Base-by-base conservation (phyloP, 2,113 vertebrate genomes). In the Cromileptes altivelis region DNA sequence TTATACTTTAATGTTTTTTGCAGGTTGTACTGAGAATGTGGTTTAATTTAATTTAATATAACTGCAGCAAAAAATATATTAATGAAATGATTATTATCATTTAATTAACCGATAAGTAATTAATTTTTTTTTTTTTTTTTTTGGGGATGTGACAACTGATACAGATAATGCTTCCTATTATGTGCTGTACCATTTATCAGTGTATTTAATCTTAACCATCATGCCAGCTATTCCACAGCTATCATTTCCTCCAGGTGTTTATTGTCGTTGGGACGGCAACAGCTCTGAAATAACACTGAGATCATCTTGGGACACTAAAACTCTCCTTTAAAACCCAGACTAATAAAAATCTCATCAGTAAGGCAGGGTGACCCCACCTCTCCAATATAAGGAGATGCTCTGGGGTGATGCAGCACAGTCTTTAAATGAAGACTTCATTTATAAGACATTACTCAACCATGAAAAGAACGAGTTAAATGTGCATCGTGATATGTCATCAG, bases 311-410 rank as follows among this genome's bases (percentile, higher is more conserved):
- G 68, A 73, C 63, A 57, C 15, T 25, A 30, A 75, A 50, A 53
- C 55, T 58, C 30, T 49, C 27, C 33, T 68, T 74, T 74, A 10
- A 53, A 67, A 49, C 7, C 3, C 8, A 45, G 33, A 49, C 70
- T 40, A 70, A 75, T 50, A 53, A 75, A 80, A 80, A 2, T 53
- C 6, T 12, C 3, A 25, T 37, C 18, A 0, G 27, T 40, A 33
- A 42, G 37, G 21, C 74, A 76, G 30, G 18, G 57, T 80, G 77
- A 65, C 42, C 57, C 14, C 64, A 62, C 71, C 69, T 69, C 25
- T 85, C 65, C 45, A 60, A 40, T 57, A 76, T 53, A n/a, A 52
- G 57, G 23, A 42, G 14, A 73, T 62, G 73, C n/a, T 65, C 53
- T 37, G 13, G 30, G 4, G 53, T 47, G 4, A 62, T 47, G 19